Evolutionary conservation across 2,888 invertebrate genomes (phyloP).

Genomic region (Oscheius onirici): DNA sequence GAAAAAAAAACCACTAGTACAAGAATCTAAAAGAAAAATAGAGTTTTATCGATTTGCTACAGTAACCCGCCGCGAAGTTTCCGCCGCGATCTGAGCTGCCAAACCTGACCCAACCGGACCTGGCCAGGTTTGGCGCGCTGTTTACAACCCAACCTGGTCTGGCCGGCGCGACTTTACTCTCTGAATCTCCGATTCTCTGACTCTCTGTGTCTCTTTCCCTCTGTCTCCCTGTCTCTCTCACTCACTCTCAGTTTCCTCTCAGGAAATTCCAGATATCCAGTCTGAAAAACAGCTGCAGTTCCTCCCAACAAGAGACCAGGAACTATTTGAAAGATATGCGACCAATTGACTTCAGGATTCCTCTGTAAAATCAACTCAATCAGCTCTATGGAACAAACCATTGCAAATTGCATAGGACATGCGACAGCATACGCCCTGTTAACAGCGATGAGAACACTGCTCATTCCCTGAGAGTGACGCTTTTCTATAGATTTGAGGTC

Average conservation of each 20-base stretch:
- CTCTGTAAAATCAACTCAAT: constrained; percentile 1
- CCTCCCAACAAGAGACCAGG: constrained; percentile 7
- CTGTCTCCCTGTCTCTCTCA: not conserved
- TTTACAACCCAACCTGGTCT: no score
- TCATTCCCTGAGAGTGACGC: constrained; percentile 3
- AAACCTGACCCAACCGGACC: no score
- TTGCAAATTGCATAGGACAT: constrained; percentile 16
- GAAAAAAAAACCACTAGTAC: no score
- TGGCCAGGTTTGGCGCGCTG: no score
- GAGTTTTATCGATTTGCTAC: no score
- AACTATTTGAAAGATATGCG: constrained; percentile 14
- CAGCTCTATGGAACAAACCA: not conserved
- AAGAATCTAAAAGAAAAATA: no score
- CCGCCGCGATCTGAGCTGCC: no score
- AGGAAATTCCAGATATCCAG: not conserved
- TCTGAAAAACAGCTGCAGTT: not conserved
- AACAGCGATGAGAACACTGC: constrained; percentile 21
- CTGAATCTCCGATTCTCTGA: no score
- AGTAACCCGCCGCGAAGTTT: no score
- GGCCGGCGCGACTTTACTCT: no score
- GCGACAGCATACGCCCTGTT: constrained; percentile 18
- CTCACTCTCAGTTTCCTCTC: not conserved
- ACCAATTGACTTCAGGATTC: constrained; percentile 5
- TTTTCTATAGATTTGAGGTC: not conserved
- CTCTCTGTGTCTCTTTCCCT: no score